Evolutionary conservation across 2,888 invertebrate species (phyloP).

Genomic region (Heliconius ethilla): DNA sequence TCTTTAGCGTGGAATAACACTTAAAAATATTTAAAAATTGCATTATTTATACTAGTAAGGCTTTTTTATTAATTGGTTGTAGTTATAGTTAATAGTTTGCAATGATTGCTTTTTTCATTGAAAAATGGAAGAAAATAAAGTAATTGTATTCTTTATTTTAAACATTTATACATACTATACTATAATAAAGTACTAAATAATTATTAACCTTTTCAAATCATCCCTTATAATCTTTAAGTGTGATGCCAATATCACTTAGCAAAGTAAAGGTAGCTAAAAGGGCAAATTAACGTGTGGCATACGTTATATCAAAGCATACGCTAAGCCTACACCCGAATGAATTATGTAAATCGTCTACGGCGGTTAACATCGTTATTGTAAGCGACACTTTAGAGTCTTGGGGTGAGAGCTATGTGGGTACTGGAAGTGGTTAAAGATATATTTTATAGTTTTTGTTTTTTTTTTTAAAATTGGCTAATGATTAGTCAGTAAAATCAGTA

Average conservation of each 20-base stretch:
- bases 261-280: slow-evolving; percentile 46
- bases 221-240: background rate
- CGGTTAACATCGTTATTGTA: slow-evolving; percentile 81
- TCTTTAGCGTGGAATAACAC: too few relatives aligned
- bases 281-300: slow-evolving; percentile 61
- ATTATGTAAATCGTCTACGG: slow-evolving; percentile 78
- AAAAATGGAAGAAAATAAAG: too few relatives aligned
- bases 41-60: too few relatives aligned
- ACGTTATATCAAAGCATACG: slow-evolving; percentile 66
- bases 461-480: background rate
- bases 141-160: too few relatives aligned
- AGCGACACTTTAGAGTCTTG: slow-evolving; percentile 71
- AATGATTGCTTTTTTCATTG: too few relatives aligned
- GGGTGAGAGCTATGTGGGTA: slow-evolving; percentile 38
- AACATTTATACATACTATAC: too few relatives aligned
- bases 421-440: slow-evolving; percentile 48
- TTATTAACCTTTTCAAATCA: too few relatives aligned
- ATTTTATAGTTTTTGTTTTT: too few relatives aligned
- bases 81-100: too few relatives aligned
- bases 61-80: too few relatives aligned
- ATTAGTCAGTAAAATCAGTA: background rate
- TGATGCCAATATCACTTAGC: slow-evolving; percentile 34
- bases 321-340: slow-evolving; percentile 62
- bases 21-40: too few relatives aligned
- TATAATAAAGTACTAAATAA: too few relatives aligned